Evolutionary conservation across 2,113 vertebrate species (phyloP).

Genomic region (Dryoscopus gambensis): DNA sequence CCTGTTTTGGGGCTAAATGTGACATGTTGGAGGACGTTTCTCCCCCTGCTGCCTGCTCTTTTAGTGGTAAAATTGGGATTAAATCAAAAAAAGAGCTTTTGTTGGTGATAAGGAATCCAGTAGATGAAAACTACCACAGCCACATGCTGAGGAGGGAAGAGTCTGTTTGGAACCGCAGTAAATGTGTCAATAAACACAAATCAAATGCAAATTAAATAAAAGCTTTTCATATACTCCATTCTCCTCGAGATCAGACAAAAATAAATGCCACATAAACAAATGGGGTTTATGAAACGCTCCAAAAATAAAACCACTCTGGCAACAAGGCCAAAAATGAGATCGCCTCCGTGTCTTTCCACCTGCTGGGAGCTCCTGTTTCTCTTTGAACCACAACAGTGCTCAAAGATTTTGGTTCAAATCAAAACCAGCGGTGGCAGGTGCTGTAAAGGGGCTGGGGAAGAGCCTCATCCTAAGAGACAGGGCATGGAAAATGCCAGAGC

Average conservation of each 20-base stretch:
- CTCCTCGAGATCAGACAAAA: not conserved
- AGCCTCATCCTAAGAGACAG: not conserved
- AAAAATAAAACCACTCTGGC: slow-evolving; percentile 20
- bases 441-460: not conserved
- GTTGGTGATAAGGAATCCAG: not conserved
- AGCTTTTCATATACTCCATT: slow-evolving; percentile 1
- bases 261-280: not conserved
- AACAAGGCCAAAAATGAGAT: not conserved
- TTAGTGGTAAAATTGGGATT: not conserved
- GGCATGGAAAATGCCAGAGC: not conserved
- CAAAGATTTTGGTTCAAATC: not conserved
- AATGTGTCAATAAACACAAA: slow-evolving; percentile 22
- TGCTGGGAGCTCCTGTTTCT: not conserved
- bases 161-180: not conserved
- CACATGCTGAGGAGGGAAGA: not conserved
- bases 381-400: not conserved
- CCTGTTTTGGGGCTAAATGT: not conserved
- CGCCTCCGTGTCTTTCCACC: not conserved
- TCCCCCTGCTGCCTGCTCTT: not conserved
- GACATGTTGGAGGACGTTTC: not conserved
- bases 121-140: not conserved
- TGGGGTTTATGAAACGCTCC: not conserved
- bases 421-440: not conserved
- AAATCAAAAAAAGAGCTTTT: not conserved
- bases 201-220: slow-evolving; percentile 27